Base-by-base conservation (phyloP, 2,113 vertebrate genomes). In the Paralichthys olivaceus region DNA sequence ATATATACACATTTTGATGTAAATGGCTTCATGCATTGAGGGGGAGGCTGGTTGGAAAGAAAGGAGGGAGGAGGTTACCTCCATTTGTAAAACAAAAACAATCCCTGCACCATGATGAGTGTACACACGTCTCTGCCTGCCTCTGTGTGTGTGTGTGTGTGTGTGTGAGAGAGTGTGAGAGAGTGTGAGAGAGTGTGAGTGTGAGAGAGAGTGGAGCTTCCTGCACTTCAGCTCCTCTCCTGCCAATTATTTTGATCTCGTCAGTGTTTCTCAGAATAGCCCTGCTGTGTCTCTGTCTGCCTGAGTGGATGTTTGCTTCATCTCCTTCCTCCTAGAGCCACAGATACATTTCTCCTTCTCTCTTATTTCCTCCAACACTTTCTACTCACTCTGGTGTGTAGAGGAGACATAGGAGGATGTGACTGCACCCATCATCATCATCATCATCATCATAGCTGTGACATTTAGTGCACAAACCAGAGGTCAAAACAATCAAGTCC, bases 231-330 rank as follows among this genome's bases (percentile, higher is more conserved):
- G 64, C 25, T 62, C 29, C 5, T 58, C 26, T 58, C 20, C 75
- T 71, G 79, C 45, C 81, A 80, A 67, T 88, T 83, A 89, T 63
- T 71, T 22, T 26, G 63, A 86, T 84, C 53, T 76, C 72, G 79
- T 82, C 84, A 80, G 20, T 80, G 66, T 68, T 54, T 77, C 80
- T 65, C 49, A 75, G 82, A 53, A 80, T 87, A 79, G 68, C 20
- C 47, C 53, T 25, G 29, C 32, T 84, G 78, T 64, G 5, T 49
- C 17, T 49, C 37, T 40, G 37, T 40, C 37, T 40, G 37, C 12
- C 66, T 55, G 49, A n/a, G 17, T 51, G 47, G 4, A 19, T 51
- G 47, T 77, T 56, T 37, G 45, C 51, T 28, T 78, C 26, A 28
- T 59, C 49, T 62, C 9, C 51, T 17, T 57, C 25, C 15, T n/a